Evolutionary conservation across 2,113 vertebrate genomes (phyloP).

Genomic region (Origma solitaria): DNA sequence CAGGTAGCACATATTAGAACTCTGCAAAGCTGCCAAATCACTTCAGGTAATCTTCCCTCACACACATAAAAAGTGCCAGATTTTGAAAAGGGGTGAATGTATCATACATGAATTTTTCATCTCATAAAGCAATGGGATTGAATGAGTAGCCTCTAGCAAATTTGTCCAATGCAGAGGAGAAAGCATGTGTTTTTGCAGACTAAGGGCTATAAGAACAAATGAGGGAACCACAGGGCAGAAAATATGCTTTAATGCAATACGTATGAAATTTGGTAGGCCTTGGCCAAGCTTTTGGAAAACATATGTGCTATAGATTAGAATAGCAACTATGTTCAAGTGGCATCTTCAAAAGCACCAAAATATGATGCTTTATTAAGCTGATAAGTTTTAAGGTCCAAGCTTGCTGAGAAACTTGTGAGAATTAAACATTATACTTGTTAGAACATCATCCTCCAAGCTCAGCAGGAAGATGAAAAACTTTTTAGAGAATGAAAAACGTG

Average conservation of each 20-base stretch:
- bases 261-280: neutral
- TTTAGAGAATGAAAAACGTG: neutral
- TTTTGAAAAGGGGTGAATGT: neutral
- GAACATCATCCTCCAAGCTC: neutral
- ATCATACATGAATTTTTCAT: slow-evolving; percentile 13
- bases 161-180: neutral
- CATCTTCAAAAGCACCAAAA: neutral
- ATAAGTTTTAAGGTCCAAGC: neutral
- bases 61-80: neutral
- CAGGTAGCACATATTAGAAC: neutral
- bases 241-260: slow-evolving; percentile 1
- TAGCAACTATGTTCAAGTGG: neutral
- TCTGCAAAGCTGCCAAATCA: neutral
- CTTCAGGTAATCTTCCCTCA: neutral
- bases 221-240: neutral
- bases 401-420: neutral
- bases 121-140: neutral
- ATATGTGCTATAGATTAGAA: neutral
- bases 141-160: neutral
- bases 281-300: neutral
- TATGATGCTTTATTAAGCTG: neutral
- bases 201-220: neutral
- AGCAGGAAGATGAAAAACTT: neutral
- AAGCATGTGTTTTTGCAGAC: neutral
- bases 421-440: neutral